These are phyloP conservation scores for Myotis yumanensis DNA, from an alignment of 2,113 vertebrate genomes.

Conservation along the genomic window DNA sequence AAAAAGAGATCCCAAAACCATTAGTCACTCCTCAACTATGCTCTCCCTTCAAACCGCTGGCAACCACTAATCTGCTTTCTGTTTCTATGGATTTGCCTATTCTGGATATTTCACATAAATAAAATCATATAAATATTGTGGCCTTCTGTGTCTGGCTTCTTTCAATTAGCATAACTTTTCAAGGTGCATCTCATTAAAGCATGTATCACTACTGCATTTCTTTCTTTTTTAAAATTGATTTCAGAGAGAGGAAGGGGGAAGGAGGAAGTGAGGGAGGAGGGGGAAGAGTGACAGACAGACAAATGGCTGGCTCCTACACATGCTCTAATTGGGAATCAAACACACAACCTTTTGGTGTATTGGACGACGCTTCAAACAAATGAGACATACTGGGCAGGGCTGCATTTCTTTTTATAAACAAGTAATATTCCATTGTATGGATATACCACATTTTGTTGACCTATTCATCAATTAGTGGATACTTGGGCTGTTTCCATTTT, in stretches of 20 bases:
- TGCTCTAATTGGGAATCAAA: not conserved
- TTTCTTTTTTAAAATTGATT: not conserved
- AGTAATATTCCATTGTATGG: not conserved
- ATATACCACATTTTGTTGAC: not conserved
- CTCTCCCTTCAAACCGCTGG: not conserved
- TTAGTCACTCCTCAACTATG: not conserved
- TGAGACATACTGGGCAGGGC: not conserved
- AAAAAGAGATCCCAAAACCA: not conserved
- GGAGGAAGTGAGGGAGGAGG: not conserved
- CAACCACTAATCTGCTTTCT: not conserved
- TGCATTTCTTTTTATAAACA: not conserved
- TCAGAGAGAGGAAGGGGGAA: not conserved
- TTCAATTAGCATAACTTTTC: conserved; percentile 5
- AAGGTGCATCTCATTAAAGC: not conserved
- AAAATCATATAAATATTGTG: not conserved
- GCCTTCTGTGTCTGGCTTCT: not conserved
- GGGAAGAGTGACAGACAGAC: not conserved
- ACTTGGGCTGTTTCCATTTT: not conserved
- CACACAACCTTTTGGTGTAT: not conserved
- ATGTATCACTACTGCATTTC: not conserved
- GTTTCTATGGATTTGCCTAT: not conserved
- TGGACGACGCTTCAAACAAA: not conserved
- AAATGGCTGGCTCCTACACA: not conserved
- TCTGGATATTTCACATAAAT: not conserved
- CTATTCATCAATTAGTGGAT: not conserved